These are phyloP conservation scores for Pachyrhynchus sulphureomaculatus DNA, from an alignment of 1,140 invertebrate species.

Conservation along the genomic window DNA sequence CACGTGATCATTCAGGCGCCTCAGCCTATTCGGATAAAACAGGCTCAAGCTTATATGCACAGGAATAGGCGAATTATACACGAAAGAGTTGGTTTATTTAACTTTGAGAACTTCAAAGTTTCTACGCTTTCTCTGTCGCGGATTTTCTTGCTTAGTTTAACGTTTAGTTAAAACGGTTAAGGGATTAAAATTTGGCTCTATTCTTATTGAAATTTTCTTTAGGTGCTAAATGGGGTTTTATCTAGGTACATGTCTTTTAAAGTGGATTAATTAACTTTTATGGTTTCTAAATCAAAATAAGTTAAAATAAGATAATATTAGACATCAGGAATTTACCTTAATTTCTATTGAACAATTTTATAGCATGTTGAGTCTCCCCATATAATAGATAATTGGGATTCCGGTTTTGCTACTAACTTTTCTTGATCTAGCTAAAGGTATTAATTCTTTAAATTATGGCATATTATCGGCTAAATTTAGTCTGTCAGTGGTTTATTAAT, in stretches of 20 bases:
- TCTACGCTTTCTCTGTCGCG: neutral
- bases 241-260: neutral
- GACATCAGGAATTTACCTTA: too few relatives aligned
- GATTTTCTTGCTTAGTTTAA: slow-evolving; percentile 13
- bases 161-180: neutral
- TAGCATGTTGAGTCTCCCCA: too few relatives aligned
- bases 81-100: slow-evolving; percentile 11
- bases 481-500: too few relatives aligned
- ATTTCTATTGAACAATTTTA: too few relatives aligned
- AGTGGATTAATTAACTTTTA: too few relatives aligned
- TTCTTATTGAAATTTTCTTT: slow-evolving; percentile 4
- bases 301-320: too few relatives aligned
- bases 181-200: slow-evolving; percentile 5
- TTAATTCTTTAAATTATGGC: too few relatives aligned
- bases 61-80: slow-evolving; percentile 6
- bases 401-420: too few relatives aligned
- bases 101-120: slow-evolving; percentile 8
- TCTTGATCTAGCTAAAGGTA: too few relatives aligned
- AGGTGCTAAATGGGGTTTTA: neutral
- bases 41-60: slow-evolving; percentile 7
- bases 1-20: slow-evolving; percentile 4
- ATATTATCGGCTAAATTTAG: too few relatives aligned
- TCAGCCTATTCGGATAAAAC: slow-evolving; percentile 7
- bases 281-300: too few relatives aligned
- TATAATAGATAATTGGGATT: too few relatives aligned